Evolutionary conservation across 1,140 invertebrate genomes (phyloP), one percentile per base, ranked within the genome.

Genomic region (Lamellibrachia luymesi): DNA sequence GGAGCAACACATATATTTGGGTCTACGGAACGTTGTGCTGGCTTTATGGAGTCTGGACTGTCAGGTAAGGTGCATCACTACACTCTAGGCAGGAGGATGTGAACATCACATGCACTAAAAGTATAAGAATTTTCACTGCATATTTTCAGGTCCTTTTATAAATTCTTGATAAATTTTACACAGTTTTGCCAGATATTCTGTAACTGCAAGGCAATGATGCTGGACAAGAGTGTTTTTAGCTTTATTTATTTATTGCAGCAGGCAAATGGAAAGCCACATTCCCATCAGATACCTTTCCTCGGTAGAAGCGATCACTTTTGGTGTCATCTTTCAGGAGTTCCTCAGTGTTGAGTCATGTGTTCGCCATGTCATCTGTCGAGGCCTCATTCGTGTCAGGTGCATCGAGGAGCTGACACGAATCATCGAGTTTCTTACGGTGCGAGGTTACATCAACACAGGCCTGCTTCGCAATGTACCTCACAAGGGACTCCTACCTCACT

Each of bases 371-470:
- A 96, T 97, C 49, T 97, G 97, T 94, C 94, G 96, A 51, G 97
- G 97, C 50, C 93, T 97, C 51, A 95, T 95, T 0, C 93, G 97
- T 52, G 95, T 97, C 51, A 95, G 95, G 93, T 96, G 95, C 93
- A 90, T 96, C 25, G 92, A 95, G 50, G 94, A 95, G 89, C 93
- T 97, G 49, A 93, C 95, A 51, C 93, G 94, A 90, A 95, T 97
- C 56, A 94, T 97, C 51, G 94, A 95, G 89, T 96, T 94, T 93
- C 94, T 97, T 0, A 96, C 96, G 1, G 93, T 94, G 22, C 95
- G 95, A 94, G 95, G 96, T 6, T 93, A 96, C 51, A 96, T 97
- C 90, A 97, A 97, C 94, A 95, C 95, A 94, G 97, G 97, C 27
- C 94, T 97, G 25, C 91, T 97, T 49, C 90, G 94, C 2, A 94